phyloP scores from a whole-genome alignment of 1,140 invertebrate genomes.

The Drosophila ananassae region DNA sequence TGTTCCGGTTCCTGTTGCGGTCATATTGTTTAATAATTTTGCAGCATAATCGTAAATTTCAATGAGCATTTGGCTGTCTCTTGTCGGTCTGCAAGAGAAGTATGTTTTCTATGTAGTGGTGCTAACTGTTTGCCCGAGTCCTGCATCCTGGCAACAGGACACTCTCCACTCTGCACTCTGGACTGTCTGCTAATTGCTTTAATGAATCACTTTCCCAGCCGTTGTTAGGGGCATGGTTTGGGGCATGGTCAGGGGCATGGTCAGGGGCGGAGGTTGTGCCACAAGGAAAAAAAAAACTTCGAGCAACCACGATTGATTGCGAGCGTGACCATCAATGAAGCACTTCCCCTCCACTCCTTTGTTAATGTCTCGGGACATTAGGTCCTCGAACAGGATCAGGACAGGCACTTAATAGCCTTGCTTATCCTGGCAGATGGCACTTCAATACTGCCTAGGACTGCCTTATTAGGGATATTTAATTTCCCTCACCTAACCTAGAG shows the following conservation, averaged over 20 bases:
- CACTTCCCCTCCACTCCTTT: neutral
- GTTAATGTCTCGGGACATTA: neutral
- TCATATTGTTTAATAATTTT: conserved; percentile 81
- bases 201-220: conserved; percentile 59
- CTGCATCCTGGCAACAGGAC: conserved; percentile 5
- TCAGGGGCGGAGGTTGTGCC: neutral
- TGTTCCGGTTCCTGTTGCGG: conserved; percentile 49
- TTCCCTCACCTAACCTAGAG: too few species aligned
- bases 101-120: neutral
- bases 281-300: conserved; percentile 5
- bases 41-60: conserved; percentile 78
- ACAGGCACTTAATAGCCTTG: neutral
- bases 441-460: neutral
- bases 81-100: conserved; percentile 54
- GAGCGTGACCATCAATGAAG: conserved; percentile 20
- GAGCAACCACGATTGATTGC: conserved; percentile 38
- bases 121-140: conserved; percentile 34
- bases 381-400: neutral
- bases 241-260: neutral
- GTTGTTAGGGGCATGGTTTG: neutral
- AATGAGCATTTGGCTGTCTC: conserved; percentile 60
- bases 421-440: too few species aligned
- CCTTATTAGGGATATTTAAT: neutral
- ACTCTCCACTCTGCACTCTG: neutral
- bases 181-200: conserved; percentile 58